These are phyloP conservation scores for Ctenosaura bakeri DNA, from an alignment of 2,797 vertebrate species.

Conservation along the genomic window DNA sequence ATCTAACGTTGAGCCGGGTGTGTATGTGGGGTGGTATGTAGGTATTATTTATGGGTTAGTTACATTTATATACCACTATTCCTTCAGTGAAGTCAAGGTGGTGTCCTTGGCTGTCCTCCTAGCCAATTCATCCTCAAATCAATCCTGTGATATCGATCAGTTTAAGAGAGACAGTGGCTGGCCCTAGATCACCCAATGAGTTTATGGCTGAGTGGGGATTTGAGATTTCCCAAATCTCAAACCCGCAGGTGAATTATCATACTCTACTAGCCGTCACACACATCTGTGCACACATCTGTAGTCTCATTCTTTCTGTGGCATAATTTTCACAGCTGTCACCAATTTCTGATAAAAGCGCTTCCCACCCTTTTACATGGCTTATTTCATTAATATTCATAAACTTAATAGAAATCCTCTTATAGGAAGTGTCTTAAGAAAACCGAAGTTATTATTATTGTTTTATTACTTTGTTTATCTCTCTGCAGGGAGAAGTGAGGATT, in stretches of 20 bases:
- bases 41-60: not conserved
- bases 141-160: no score
- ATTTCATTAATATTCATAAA: constrained; percentile 33
- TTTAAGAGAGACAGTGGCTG: not conserved
- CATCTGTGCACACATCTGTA: constrained; percentile 2
- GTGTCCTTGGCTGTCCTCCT: no score
- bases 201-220: no score
- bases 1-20: not conserved
- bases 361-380: not conserved
- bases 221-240: no score
- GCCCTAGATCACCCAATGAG: no score
- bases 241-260: not conserved
- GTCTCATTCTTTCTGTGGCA: not conserved
- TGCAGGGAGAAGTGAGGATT: constrained; percentile 29
- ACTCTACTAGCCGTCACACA: not conserved
- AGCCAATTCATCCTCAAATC: no score
- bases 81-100: not conserved
- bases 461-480: constrained; percentile 48
- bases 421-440: constrained; percentile 1
- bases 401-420: not conserved
- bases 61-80: not conserved
- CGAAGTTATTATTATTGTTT: constrained; percentile 38
- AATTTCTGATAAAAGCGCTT: not conserved
- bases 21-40: not conserved
- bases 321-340: constrained; percentile 9